Conservation (phyloP, 2,113 vertebrate species). For the Alexandromys fortis region DNA sequence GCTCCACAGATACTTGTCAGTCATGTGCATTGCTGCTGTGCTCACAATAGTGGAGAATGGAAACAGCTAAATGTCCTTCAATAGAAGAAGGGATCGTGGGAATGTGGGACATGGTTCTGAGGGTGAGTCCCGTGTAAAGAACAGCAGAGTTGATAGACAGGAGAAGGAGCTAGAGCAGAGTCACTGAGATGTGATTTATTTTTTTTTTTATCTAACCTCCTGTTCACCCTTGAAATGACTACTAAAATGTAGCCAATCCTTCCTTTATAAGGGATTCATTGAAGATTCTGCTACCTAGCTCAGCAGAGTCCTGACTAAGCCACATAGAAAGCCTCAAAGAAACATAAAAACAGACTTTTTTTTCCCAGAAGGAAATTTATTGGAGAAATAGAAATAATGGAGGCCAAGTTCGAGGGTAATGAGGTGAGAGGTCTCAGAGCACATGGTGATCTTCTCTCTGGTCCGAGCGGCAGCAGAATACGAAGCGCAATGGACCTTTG, state of each 20-base stretch:
- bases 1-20: neutral
- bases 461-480: neutral
- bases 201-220: neutral
- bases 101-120: neutral
- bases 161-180: neutral
- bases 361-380: neutral
- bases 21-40: neutral
- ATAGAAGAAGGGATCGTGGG: neutral
- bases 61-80: neutral
- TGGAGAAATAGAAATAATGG: neutral
- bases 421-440: neutral
- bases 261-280: neutral
- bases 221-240: no score
- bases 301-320: neutral
- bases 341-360: neutral
- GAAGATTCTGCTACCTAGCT: no score
- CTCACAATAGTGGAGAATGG: no score
- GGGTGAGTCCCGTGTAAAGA: neutral
- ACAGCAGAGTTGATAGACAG: no score
- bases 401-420: neutral
- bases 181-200: no score
- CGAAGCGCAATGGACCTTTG: rapidly evolving
- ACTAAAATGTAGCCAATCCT: no score
- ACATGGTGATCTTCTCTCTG: no score
- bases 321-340: neutral